Conservation (phyloP, 2,797 vertebrate genomes). For the Coregonus sp. region DNA sequence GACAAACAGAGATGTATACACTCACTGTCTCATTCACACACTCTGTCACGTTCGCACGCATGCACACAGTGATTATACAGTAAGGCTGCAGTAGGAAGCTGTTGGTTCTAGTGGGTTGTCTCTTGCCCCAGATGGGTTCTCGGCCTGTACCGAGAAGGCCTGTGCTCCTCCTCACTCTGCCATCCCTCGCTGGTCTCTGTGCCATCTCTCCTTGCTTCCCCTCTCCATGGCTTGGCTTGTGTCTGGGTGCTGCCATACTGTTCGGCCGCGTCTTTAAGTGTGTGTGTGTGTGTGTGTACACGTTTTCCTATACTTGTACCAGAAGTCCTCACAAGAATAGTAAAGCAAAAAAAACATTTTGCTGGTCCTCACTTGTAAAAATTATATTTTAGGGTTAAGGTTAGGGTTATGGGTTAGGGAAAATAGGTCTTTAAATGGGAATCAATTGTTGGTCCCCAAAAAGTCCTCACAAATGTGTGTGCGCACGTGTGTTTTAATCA, state of each 20-base stretch:
- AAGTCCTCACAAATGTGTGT: constrained; percentile 12
- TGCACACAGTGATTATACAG: constrained; percentile 3
- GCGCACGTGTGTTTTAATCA: constrained; percentile 28
- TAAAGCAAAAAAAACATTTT: no score
- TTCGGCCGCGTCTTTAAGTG: background rate
- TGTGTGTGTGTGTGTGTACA: constrained; percentile 10
- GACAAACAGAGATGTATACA: constrained; percentile 48
- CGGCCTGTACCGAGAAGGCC: constrained; percentile 22
- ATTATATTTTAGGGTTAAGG: no score
- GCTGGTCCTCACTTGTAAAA: no score
- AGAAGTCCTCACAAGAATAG: no score
- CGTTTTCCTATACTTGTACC: no score
- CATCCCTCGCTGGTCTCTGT: background rate
- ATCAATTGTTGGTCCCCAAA: background rate
- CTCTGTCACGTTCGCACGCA: constrained; percentile 16
- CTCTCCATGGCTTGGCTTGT: background rate
- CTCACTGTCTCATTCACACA: constrained; percentile 44
- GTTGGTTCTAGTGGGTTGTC: constrained; percentile 51
- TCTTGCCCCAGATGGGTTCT: constrained; percentile 59
- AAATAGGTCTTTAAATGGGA: no score
- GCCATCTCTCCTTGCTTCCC: background rate
- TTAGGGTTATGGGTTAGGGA: background rate
- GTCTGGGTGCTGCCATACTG: constrained; percentile 18
- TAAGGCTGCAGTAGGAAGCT: background rate
- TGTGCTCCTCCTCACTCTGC: constrained; percentile 15